Evolutionary conservation across 1,140 invertebrate genomes (phyloP), one percentile per base, ranked within the genome.

Genomic region (Trissolcus basalis): DNA sequence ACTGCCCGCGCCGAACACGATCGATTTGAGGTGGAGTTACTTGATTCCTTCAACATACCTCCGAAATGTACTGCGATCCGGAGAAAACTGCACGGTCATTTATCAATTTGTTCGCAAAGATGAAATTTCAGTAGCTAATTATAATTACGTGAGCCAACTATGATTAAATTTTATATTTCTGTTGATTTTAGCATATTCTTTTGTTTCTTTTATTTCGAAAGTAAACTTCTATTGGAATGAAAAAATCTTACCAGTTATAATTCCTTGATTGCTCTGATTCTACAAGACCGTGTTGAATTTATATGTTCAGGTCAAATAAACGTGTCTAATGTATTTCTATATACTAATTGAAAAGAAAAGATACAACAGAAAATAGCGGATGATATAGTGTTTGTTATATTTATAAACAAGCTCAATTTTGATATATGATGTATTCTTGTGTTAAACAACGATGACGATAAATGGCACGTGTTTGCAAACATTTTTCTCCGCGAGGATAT

Each of bases 1-100:
- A 72, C 63, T 79, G 67, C 58, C 43, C 43, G 48, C 72, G 64
- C 71, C 77, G 72, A 79, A 79, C 45, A 51, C 70, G 59, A 75
- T 79, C 73, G 69, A 76, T 72, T 70, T 58, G 55, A 79, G 54
- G 64, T 63, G 58, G 33, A 72, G 53, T 63, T 71, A 47, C 63
- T 59, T 41, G 65, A 68, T 74, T 68, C 56, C 58, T 77, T 77
- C 61, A 50, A 65, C 49, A 47, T 60, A 68, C 74, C 68, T 72
- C 53, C 56, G 49, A 68, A 67, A 64, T 39, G 48, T 77, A 77
- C 64, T 70, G 44, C 60, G 59, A 70, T 39, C 55, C 65, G 55
- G 64, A 73, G 69, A 77, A 69, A 72, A 69, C 69, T 72, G 44
- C 56, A 72, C 68, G 53, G 59, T 60, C 69, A 77, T 77, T 72